Percentiles rank a stretch among this genome's conserved stretches.
Evolutionary conservation across 2,888 invertebrate genomes (phyloP).

Genomic region (Yponomeuta evonymella): DNA sequence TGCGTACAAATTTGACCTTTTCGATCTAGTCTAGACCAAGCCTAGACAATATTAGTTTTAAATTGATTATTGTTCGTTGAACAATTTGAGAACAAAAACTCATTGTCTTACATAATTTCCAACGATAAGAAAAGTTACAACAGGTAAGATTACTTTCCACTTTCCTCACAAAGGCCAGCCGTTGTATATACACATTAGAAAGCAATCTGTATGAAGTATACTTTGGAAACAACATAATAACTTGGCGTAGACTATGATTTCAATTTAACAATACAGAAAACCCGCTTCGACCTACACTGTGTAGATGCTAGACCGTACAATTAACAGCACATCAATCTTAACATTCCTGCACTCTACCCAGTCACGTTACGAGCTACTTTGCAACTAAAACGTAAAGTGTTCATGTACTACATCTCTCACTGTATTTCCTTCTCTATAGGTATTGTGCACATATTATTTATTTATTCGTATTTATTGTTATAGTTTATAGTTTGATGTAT

Average conservation of each 20-base stretch:
- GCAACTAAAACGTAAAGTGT: too few species aligned
- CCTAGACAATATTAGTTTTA: neutral
- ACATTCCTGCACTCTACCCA: too few species aligned
- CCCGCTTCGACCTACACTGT: neutral
- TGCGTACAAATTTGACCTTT: neutral
- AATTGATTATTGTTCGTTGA: neutral
- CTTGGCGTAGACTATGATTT: neutral
- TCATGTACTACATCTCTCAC: too few species aligned
- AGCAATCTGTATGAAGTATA: neutral
- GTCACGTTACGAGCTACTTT: too few species aligned
- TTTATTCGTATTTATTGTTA: too few species aligned
- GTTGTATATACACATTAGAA: slow-evolving; percentile 3
- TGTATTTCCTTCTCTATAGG: too few species aligned
- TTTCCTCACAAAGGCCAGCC: slow-evolving; percentile 5
- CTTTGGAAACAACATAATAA: neutral
- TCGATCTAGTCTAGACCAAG: neutral
- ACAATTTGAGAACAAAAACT: neutral
- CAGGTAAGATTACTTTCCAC: neutral
- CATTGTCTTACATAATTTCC: neutral
- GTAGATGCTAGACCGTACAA: too few species aligned
- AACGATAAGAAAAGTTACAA: neutral
- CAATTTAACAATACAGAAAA: neutral
- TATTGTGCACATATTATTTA: too few species aligned
- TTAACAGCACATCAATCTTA: too few species aligned
- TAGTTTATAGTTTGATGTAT: too few species aligned